A percentile compares a stretch with the other conserved stretches of the same genome.
phyloP scores from a whole-genome alignment of 2,888 invertebrate genomes.

The Tachystola acroxantha region DNA sequence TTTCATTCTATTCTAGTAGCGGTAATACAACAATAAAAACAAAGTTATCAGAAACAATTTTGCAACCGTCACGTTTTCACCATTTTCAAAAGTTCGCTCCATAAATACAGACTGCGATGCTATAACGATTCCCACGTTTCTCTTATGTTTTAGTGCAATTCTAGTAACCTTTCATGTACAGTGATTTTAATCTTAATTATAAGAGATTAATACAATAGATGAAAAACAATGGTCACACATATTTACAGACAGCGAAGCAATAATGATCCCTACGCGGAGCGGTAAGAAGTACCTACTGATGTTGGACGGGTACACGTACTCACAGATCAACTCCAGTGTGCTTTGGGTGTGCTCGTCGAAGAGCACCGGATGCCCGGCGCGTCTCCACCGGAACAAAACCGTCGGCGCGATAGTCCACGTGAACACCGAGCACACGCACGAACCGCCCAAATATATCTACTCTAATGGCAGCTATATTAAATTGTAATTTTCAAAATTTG shows the following conservation, averaged over 20 bases:
- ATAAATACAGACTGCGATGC: no score
- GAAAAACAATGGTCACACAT: no score
- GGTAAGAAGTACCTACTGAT: constrained; percentile 33
- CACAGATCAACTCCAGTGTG: constrained; percentile 32
- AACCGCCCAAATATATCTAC: constrained; percentile 21
- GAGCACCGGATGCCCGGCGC: constrained; percentile 22
- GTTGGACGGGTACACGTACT: constrained; percentile 38
- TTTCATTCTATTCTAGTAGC: no score
- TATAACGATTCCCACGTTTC: no score
- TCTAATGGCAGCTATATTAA: not conserved
- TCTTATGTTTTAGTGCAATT: no score
- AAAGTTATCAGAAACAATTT: no score
- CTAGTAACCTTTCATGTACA: no score
- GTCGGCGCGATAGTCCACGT: constrained; percentile 18
- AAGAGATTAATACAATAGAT: no score
- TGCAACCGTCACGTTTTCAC: no score
- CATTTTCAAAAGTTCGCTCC: no score
- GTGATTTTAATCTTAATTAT: no score
- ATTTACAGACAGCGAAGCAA: constrained; percentile 1
- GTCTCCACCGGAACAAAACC: constrained; percentile 13
- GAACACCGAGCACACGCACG: constrained; percentile 22
- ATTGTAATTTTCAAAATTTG: not conserved
- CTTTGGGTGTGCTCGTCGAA: constrained; percentile 34
- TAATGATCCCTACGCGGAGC: constrained; percentile 30
- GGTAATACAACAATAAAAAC: no score